Conservation (phyloP, 2,113 vertebrate species). For the Lontra canadensis region DNA sequence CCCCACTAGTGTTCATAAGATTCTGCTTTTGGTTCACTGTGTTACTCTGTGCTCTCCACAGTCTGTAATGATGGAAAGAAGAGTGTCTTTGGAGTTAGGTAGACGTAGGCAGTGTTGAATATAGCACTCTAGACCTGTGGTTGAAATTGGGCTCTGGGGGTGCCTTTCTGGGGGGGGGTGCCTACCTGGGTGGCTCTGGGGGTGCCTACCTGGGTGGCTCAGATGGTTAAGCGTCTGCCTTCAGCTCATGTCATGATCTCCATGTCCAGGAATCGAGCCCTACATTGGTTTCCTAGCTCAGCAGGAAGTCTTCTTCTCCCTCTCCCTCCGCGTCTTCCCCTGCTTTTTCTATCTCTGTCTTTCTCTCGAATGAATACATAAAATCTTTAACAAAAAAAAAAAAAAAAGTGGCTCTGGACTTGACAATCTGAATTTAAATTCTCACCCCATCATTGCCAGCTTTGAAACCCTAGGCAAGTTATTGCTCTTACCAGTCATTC, state of each 20-base stretch:
- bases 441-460: background rate
- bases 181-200: background rate
- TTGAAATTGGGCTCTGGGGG: background rate
- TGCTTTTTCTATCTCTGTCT: no score
- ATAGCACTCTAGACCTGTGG: background rate
- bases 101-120: background rate
- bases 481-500: background rate
- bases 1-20: rapidly evolving
- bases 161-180: no score
- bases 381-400: no score
- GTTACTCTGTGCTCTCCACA: background rate
- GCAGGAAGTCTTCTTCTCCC: no score
- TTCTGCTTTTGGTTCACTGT: background rate
- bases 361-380: no score
- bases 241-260: no score
- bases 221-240: no score
- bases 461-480: background rate
- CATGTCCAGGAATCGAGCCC: no score
- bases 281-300: no score
- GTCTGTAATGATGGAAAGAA: background rate
- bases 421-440: background rate
- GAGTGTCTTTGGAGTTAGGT: background rate
- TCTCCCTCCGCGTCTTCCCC: no score
- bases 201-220: no score
- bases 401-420: background rate